Conservation (phyloP, 2,113 vertebrate genomes). For the Ariopsis seemanni region DNA sequence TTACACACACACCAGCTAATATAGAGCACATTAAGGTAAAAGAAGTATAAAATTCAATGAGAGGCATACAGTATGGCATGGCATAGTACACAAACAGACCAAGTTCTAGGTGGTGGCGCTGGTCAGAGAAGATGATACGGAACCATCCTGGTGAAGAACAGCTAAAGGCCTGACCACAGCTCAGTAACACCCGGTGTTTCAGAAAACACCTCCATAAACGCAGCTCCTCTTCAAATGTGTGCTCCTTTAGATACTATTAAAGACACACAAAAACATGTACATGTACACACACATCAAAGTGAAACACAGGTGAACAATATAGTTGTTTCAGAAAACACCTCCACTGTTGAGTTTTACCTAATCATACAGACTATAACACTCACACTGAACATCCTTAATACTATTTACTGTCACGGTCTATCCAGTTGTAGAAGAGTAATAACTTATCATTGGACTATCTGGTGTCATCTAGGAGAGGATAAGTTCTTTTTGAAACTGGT, state of each 20-base stretch:
- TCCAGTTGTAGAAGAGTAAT: neutral
- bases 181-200: slow-evolving; percentile 85
- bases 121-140: slow-evolving; percentile 86
- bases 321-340: neutral
- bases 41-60: neutral
- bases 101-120: slow-evolving; percentile 76
- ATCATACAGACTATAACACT: neutral
- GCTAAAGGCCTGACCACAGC: slow-evolving; percentile 82
- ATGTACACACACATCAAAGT: neutral
- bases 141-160: slow-evolving; percentile 93
- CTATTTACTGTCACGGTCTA: neutral
- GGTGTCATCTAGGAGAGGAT: neutral
- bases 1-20: neutral
- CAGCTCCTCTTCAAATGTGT: slow-evolving; percentile 85
- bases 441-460: neutral
- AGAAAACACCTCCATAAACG: slow-evolving; percentile 83
- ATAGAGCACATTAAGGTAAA: neutral
- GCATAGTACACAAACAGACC: slow-evolving; percentile 72
- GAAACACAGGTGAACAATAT: neutral
- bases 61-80: neutral
- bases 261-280: slow-evolving; percentile 26
- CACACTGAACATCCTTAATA: neutral
- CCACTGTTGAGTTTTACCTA: neutral
- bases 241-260: slow-evolving; percentile 80
- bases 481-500: neutral